Evolutionary conservation across 2,797 vertebrate genomes (phyloP).

Genomic region (Aphelocoma californica): DNA sequence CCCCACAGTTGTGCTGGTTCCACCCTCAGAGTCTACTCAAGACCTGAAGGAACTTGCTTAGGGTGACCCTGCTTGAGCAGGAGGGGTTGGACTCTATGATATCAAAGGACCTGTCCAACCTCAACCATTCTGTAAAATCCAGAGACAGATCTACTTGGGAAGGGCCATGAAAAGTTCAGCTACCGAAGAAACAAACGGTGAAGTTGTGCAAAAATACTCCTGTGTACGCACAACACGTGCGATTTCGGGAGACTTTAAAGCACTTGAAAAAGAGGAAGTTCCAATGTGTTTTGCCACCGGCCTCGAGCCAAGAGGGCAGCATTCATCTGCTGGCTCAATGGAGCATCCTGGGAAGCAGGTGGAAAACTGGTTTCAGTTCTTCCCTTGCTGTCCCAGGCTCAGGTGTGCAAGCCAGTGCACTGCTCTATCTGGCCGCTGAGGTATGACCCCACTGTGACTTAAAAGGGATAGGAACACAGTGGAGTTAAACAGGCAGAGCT

Average conservation of each 20-base stretch:
- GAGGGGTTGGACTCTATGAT: background rate
- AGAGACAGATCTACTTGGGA: background rate
- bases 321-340: background rate
- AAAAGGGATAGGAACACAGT: background rate
- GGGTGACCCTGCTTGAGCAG: background rate
- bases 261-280: background rate
- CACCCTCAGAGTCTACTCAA: background rate
- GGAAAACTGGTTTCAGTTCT: background rate
- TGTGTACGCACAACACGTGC: accelerated
- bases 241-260: background rate
- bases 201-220: background rate
- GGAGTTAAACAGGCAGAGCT: background rate
- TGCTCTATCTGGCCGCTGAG: background rate
- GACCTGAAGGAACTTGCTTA: background rate
- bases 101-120: background rate
- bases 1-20: background rate
- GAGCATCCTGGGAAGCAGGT: background rate
- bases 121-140: background rate
- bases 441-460: background rate
- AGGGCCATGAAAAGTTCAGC: background rate
- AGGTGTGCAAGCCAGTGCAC: background rate
- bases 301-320: background rate
- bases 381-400: background rate
- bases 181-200: background rate
- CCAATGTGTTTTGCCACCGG: background rate